Base-by-base conservation (phyloP, 2,888 invertebrate species). In the Gandaritis pyraliata region DNA sequence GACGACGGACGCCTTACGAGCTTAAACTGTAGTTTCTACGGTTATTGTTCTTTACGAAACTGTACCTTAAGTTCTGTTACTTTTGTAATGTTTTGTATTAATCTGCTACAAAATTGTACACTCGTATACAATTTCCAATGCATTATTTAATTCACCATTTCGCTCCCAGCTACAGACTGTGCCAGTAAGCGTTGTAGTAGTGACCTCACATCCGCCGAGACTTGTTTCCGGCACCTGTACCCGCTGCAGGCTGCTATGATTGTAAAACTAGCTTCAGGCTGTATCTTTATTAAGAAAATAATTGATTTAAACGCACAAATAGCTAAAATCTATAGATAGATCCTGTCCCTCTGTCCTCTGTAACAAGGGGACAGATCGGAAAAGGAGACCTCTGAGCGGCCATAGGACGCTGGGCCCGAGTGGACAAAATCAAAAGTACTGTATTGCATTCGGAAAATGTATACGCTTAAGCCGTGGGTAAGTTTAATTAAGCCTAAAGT, bases 141-240 rank as follows among this genome's bases (percentile, higher is more conserved):
- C 15, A 16, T 16, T 11, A 43, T 47, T 47, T 29, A 30, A 48
- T 48, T 7, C 10, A 33, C 3, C 13, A 33, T 47, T 47, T 47
- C 7, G 8, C 29, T n/a, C 39, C 33, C 12, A 8, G 8, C 46
- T n/a, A 46, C 38, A 54, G 39, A 29, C 18, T 6, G n/a, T 51
- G 46, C 33, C 16, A 6, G 36, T 47, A 46, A 6, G 46, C 46
- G 38, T 49, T 18, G 46, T n/a, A 49, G 12, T 30, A 45, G 52
- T 64, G 60, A 60, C 64, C 60, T 64, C 57, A 60, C 53, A 29
- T 64, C 64, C 64, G 64, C 50, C 33, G 30, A 45, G 39, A 18
- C 59, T 43, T 23, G 41, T 38, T 63, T 63, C 61, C 58, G 61
- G 39, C 23, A 29, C 51, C 16, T 48, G 61, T 33, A 50, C 38